Conservation (phyloP, 2,888 invertebrate genomes). For the Lingula anatina region DNA sequence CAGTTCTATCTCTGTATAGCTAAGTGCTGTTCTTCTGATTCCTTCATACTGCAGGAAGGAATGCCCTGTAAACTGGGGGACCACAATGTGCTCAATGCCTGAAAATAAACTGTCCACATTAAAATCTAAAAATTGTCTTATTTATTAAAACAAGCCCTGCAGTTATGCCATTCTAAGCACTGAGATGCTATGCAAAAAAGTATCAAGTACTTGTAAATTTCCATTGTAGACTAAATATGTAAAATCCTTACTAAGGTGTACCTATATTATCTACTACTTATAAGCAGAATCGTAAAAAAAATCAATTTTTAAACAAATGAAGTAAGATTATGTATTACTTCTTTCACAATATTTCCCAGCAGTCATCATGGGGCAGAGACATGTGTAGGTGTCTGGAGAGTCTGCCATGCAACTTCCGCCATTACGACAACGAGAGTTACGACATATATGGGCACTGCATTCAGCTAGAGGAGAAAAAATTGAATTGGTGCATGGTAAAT, state of each 20-base stretch:
- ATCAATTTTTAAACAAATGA: no score
- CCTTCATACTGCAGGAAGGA: conserved; percentile 85
- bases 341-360: conserved; percentile 87
- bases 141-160: no score
- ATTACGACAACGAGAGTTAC: conserved; percentile 78
- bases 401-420: conserved; percentile 76
- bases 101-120: no score
- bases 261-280: no score
- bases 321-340: conserved; percentile 35
- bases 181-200: no score
- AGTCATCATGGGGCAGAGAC: conserved; percentile 89
- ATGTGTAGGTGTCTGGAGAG: conserved; percentile 57
- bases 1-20: conserved; percentile 84
- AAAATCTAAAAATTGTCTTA: no score
- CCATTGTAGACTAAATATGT: no score
- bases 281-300: no score
- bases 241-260: no score
- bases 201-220: no score
- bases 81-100: conserved; percentile 44
- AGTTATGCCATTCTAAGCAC: no score
- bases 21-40: conserved; percentile 75
- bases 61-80: conserved; percentile 90
- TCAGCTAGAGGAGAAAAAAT: conserved; percentile 64
- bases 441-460: conserved; percentile 74
- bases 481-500: no score